phyloP scores from a whole-genome alignment of 2,113 vertebrate genomes.

The Sarotherodon lohbergeri region DNA sequence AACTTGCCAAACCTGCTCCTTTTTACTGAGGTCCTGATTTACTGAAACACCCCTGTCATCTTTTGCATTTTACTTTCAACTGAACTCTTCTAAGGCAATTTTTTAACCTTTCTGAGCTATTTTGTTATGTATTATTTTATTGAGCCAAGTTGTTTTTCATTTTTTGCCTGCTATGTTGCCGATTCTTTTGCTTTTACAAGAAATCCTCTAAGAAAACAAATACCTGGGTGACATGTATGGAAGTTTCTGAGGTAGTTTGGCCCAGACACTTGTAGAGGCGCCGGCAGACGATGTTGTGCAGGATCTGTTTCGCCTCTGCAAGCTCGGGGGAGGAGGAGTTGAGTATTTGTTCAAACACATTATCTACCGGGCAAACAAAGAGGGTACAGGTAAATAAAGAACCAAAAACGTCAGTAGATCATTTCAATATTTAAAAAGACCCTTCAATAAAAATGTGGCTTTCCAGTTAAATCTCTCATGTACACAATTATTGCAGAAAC shows the following conservation, averaged over 20 bases:
- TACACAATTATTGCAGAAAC: rapidly evolving
- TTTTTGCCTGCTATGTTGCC: neutral
- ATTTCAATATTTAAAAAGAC: neutral
- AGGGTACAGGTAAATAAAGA: neutral
- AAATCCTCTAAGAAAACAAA: neutral
- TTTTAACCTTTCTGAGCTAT: neutral
- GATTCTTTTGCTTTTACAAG: neutral
- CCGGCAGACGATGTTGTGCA: constrained; percentile 80
- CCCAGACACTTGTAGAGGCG: constrained; percentile 84
- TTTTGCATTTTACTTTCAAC: neutral
- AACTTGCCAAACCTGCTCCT: neutral
- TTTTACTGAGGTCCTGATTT: neutral
- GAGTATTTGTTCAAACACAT: constrained; percentile 87
- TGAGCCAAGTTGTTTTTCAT: neutral
- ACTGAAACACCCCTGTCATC: neutral
- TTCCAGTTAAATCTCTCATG: neutral
- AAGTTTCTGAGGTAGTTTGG: constrained; percentile 71
- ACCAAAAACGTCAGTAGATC: neutral
- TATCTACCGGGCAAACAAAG: constrained; percentile 70
- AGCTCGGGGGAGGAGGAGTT: constrained; percentile 76
- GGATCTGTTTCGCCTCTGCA: constrained; percentile 74
- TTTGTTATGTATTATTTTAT: neutral
- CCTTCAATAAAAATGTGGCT: neutral
- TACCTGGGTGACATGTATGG: constrained; percentile 37
- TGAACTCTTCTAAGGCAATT: neutral